A percentile compares a stretch with the other conserved stretches of the same genome.
Evolutionary conservation across 2,113 vertebrate genomes (phyloP).

Genomic region (Paradoxurus hermaphroditus): DNA sequence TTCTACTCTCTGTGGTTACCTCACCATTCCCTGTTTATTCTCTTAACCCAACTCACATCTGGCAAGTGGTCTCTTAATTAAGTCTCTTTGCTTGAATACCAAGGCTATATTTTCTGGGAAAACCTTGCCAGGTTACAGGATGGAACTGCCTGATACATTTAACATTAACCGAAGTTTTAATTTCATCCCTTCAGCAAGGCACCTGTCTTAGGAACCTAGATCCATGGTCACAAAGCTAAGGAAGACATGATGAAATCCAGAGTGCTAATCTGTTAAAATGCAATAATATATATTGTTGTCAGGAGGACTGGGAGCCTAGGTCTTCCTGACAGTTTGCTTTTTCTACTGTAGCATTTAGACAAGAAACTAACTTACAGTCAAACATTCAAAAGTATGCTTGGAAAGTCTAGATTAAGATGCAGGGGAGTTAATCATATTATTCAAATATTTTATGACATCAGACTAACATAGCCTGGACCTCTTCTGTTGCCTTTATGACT

Average conservation of each 20-base stretch:
- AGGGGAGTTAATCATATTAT: constrained; percentile 16
- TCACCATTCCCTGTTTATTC: neutral
- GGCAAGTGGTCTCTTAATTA: neutral
- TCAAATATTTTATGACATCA: neutral
- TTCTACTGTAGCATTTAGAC: neutral
- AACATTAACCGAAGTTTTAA: neutral
- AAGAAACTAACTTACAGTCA: neutral
- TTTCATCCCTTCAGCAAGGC: neutral
- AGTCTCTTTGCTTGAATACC: neutral
- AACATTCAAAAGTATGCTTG: neutral
- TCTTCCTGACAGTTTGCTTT: neutral
- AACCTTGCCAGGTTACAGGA: neutral
- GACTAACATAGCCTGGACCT: neutral
- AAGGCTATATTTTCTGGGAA: neutral
- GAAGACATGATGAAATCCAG: neutral
- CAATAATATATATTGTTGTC: neutral
- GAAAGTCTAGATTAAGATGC: neutral
- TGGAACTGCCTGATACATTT: neutral
- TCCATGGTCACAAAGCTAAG: neutral
- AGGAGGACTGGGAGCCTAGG: neutral
- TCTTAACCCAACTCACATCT: neutral
- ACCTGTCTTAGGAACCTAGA: neutral
- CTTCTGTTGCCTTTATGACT: neutral
- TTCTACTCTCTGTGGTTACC: neutral
- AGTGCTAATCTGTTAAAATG: neutral